Evolutionary conservation across 2,888 invertebrate genomes (phyloP).

Genomic region (Mesoligia furuncula): DNA sequence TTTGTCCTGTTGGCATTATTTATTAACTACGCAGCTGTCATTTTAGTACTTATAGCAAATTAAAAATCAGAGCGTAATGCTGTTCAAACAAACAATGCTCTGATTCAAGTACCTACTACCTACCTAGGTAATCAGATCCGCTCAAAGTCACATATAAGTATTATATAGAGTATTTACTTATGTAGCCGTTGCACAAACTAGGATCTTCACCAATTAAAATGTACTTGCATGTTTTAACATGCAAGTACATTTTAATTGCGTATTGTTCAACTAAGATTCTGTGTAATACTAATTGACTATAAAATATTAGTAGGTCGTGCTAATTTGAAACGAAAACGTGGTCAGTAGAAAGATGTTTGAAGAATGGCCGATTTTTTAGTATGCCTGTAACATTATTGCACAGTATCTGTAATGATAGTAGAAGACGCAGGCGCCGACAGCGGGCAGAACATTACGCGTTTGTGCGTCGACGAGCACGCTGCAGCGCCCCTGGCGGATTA

Average conservation of each 20-base stretch:
- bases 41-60: not conserved
- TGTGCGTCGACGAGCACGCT: constrained; percentile 65
- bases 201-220: constrained; percentile 21
- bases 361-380: constrained; percentile 37
- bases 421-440: constrained; percentile 51
- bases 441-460: constrained; percentile 62
- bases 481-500: constrained; percentile 48
- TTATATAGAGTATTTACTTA: not conserved
- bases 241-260: constrained; percentile 26
- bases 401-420: constrained; percentile 63
- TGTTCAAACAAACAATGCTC: constrained; percentile 9
- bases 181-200: constrained; percentile 13
- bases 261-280: constrained; percentile 29
- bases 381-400: constrained; percentile 64
- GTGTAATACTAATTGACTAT: not conserved
- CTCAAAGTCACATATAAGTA: not conserved
- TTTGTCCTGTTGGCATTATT: too few species aligned
- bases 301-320: constrained; percentile 6
- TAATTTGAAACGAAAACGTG: constrained; percentile 14
- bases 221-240: too few species aligned
- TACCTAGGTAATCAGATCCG: not conserved
- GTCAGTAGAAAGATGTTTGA: constrained; percentile 27
- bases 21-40: too few species aligned
- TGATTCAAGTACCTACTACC: not conserved
- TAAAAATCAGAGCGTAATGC: not conserved